Conservation (phyloP, 2,113 vertebrate species). For the Seriola quinqueradiata region DNA sequence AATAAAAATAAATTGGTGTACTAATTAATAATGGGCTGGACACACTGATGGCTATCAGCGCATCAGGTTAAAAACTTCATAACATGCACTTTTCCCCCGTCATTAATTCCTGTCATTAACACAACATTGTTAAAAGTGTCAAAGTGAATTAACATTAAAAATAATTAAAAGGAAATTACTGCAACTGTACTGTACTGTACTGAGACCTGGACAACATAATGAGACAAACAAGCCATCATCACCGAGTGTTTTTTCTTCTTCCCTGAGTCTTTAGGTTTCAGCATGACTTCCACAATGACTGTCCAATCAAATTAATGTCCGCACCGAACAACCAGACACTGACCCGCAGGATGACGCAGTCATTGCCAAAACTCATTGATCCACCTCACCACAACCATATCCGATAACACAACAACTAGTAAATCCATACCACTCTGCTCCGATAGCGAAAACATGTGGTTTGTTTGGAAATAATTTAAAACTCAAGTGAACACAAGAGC, state of each 20-base stretch:
- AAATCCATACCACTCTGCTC: constrained; percentile 4
- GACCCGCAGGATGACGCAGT: constrained; percentile 8
- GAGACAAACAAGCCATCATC: background rate
- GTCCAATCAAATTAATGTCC: constrained; percentile 1
- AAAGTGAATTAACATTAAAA: background rate
- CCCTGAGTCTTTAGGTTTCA: background rate
- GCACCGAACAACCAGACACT: constrained; percentile 1
- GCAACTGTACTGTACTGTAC: too few relatives aligned
- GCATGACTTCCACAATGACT: background rate
- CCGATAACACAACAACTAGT: constrained; percentile 31
- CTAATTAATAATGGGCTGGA: background rate
- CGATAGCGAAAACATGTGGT: constrained; percentile 1
- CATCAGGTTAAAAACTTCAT: background rate
- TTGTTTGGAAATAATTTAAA: background rate
- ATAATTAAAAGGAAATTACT: background rate
- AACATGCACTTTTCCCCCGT: background rate
- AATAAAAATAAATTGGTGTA: background rate
- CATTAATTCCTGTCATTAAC: background rate
- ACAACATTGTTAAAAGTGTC: background rate
- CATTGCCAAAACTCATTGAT: constrained; percentile 17
- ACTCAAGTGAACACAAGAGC: background rate
- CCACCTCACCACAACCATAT: constrained; percentile 32
- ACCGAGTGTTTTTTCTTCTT: background rate
- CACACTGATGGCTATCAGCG: background rate
- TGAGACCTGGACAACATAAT: too few relatives aligned